These are phyloP conservation scores for Andrena fulva DNA, from an alignment of 2,888 invertebrate genomes.

Conservation along the genomic window DNA sequence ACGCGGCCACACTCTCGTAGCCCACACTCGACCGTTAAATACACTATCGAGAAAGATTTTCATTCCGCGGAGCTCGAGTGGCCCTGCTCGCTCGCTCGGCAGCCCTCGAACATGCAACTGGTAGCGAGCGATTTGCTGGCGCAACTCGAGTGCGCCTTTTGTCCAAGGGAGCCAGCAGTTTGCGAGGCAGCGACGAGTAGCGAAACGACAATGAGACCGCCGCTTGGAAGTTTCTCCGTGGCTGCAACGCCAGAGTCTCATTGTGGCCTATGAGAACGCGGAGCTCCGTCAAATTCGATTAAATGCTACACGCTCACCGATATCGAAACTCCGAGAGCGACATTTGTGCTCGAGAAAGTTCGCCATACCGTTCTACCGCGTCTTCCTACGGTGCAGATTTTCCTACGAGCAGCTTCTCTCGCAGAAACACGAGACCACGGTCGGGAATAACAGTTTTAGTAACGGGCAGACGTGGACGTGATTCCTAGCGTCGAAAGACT, in stretches of 20 bases:
- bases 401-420: background rate
- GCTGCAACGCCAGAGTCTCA: background rate
- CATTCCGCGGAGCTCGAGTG: conserved; percentile 51
- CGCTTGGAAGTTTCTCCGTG: conserved; percentile 18
- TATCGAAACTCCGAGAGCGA: background rate
- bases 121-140: conserved; percentile 78
- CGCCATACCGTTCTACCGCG: no score
- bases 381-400: background rate
- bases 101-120: conserved; percentile 79
- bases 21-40: conserved; percentile 69
- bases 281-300: conserved; percentile 42
- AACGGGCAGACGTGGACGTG: conserved; percentile 4
- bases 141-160: conserved; percentile 70
- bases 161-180: conserved; percentile 41
- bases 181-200: background rate
- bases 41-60: conserved; percentile 72
- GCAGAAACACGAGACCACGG: background rate
- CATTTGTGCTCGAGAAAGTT: background rate
- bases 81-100: conserved; percentile 53
- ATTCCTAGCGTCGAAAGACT: conserved; percentile 17
- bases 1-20: conserved; percentile 19
- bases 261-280: conserved; percentile 43
- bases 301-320: conserved; percentile 17
- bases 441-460: conserved; percentile 25
- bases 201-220: conserved; percentile 30